Base-by-base conservation (phyloP, 2,888 invertebrate species). In the Copidosoma aretas region DNA sequence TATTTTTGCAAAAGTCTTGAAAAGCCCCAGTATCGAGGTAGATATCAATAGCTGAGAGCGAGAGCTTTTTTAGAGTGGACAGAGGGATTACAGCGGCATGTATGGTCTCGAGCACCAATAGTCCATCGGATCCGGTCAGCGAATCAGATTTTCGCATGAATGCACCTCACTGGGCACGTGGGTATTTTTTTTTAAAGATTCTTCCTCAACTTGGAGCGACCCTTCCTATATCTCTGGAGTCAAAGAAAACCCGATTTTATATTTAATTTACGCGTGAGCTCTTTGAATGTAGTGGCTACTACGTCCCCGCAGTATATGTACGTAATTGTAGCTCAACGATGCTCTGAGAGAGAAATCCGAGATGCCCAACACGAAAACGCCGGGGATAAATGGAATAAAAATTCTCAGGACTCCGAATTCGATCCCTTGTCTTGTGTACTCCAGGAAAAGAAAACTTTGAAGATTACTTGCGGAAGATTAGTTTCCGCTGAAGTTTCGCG, bases 401-500 rank as follows among this genome's bases (percentile, higher is more conserved):
- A 46, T 46, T 12, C 43, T n/a, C n/a, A n/a, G 8, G 8, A 3
- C 8, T n/a, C 32, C 32, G 8, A 32, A 32, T 32, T 32, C 32
- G 32, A 32, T 32, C 32, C 8, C 32, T 8, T 8, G 32, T 32
- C 32, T 32, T 8, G 8, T 8, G 32, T 8, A 32, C 32, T 1
- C 4, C 15, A 46, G 17, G 19, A 32, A 58, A 41, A n/a, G 14
- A 58, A 32, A 49, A 67, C 62, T 67, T 67, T 53, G 58, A 67
- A 63, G 12, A 67, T 61, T 46, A 5, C 54, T 41, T 60, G n/a
- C 51, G 54, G 22, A 56, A 69, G 63, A 70, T 64, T 67, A 70
- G 60, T 63, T 63, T n/a, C 62, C 25, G 10, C 24, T 15, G 15
- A 12, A 32, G 32, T 32, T 32, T 32, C 32, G 8, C 32, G 32